Percentiles rank a stretch among this genome's conserved stretches.
Evolutionary conservation across 2,888 invertebrate genomes (phyloP).

Genomic region (Chloroclysta siterata): DNA sequence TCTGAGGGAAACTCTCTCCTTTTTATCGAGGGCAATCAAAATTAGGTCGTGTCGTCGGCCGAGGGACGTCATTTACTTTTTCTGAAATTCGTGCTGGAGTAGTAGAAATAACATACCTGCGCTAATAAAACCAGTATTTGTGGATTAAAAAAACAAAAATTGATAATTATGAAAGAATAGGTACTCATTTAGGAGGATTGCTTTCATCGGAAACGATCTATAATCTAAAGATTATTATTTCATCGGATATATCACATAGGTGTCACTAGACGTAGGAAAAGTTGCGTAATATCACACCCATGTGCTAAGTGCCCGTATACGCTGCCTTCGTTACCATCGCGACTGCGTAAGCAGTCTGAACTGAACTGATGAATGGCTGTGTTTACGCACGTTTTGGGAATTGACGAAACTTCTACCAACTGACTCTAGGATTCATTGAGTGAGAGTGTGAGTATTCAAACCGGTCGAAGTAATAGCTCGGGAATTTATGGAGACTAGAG

Average conservation of each 20-base stretch:
- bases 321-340: slow-evolving; percentile 46
- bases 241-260: slow-evolving; percentile 45
- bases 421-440: slow-evolving; percentile 8
- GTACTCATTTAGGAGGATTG: neutral
- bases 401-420: slow-evolving; percentile 9
- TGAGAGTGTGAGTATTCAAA: neutral
- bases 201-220: slow-evolving; percentile 5
- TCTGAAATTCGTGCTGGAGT: neutral
- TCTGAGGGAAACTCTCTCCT: neutral
- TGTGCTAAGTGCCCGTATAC: slow-evolving; percentile 65
- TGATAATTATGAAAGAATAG: neutral
- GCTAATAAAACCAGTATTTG: neutral
- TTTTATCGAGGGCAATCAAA: neutral
- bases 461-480: neutral
- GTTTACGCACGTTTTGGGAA: slow-evolving; percentile 26
- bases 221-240: slow-evolving; percentile 8
- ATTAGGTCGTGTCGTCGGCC: neutral
- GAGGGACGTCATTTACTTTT: neutral
- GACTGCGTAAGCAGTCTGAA: slow-evolving; percentile 32
- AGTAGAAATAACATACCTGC: neutral
- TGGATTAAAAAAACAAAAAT: neutral
- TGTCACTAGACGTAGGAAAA: slow-evolving; percentile 53
- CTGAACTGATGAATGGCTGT: slow-evolving; percentile 46
- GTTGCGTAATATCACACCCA: slow-evolving; percentile 75
- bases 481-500: neutral